Evolutionary conservation across 1,140 invertebrate genomes (phyloP).

Genomic region (Plectrocnemia conspersa): DNA sequence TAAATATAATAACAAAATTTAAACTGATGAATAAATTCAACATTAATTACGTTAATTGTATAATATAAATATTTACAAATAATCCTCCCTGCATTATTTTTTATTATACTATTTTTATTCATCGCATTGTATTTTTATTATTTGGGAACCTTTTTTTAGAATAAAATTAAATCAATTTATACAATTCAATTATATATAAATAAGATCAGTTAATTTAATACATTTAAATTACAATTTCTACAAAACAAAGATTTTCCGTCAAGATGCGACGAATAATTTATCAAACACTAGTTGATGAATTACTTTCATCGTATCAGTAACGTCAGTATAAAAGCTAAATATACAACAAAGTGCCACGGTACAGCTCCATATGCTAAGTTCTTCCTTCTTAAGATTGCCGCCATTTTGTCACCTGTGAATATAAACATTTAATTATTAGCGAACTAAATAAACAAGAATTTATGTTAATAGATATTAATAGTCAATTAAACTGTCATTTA

Average conservation of each 20-base stretch:
- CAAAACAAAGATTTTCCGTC: neutral
- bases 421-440: neutral
- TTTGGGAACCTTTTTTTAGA: neutral
- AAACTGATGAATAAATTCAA: too few relatives aligned
- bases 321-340: conserved; percentile 6
- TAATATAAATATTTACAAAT: too few relatives aligned
- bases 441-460: too few relatives aligned
- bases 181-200: neutral
- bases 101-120: neutral
- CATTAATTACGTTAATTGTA: too few relatives aligned
- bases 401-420: conserved; percentile 32
- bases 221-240: neutral
- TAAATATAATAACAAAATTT: too few relatives aligned
- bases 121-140: neutral
- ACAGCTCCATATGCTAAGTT: conserved; percentile 18
- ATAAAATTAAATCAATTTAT: conserved; percentile 1
- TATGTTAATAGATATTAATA: neutral
- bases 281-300: neutral
- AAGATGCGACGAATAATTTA: neutral
- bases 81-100: too few relatives aligned
- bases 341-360: neutral
- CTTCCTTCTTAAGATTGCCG: conserved; percentile 31
- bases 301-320: conserved; percentile 18
- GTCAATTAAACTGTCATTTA: too few relatives aligned
- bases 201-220: conserved; percentile 2